Conservation (phyloP, 2,797 vertebrate genomes). For the Thripadectes ignobilis region DNA sequence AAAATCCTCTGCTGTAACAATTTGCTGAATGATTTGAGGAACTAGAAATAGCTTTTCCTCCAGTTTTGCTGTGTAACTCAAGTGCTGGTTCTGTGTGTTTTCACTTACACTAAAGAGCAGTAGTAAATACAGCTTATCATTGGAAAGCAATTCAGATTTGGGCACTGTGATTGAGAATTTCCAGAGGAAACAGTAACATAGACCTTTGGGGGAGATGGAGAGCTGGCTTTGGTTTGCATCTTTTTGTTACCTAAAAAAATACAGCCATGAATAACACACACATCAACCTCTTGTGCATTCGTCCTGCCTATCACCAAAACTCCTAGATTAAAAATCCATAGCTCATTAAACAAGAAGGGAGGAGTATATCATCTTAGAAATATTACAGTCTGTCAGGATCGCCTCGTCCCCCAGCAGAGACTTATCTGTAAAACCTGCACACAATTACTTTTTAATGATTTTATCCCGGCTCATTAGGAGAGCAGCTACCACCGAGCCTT, state of each 20-base stretch:
- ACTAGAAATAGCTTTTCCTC: not conserved
- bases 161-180: not conserved
- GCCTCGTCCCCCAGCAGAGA: constrained; percentile 67
- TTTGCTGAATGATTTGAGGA: not conserved
- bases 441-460: constrained; percentile 80
- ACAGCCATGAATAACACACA: not conserved
- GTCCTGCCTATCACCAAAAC: constrained; percentile 71
- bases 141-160: not conserved
- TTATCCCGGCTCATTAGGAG: constrained; percentile 78
- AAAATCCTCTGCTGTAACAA: not conserved
- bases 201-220: not conserved
- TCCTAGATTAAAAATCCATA: constrained; percentile 79
- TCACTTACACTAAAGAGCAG: not conserved
- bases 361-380: constrained; percentile 68
- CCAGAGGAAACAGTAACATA: not conserved
- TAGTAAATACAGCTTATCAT: not conserved
- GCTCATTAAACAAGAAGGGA: constrained; percentile 82
- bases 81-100: not conserved
- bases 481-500: constrained; percentile 70
- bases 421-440: constrained; percentile 75
- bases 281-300: constrained; percentile 44
- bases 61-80: not conserved
- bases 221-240: not conserved
- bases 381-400: constrained; percentile 72
- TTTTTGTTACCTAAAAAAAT: not conserved